Conservation (phyloP, 2,797 vertebrate genomes). For the Melanotaenia maccullochi region DNA sequence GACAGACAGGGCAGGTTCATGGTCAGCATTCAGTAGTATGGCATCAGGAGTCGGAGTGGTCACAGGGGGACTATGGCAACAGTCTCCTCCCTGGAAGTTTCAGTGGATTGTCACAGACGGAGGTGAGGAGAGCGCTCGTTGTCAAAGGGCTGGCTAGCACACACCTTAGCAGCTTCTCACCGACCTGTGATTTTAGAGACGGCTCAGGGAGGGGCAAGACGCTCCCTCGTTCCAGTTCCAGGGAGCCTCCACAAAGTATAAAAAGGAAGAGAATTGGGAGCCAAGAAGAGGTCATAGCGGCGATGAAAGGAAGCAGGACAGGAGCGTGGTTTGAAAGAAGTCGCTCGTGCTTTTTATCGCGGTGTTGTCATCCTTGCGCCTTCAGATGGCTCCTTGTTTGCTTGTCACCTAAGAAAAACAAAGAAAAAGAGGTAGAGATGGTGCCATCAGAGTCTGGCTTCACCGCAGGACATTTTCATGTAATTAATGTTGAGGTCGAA, state of each 20-base stretch:
- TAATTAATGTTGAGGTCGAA: constrained; percentile 75
- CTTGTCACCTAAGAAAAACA: constrained; percentile 72
- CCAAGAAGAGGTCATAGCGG: constrained; percentile 27
- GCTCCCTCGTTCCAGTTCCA: constrained; percentile 69
- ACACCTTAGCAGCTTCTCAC: constrained; percentile 28
- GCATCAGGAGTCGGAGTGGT: constrained; percentile 68
- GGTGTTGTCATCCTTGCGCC: constrained; percentile 47
- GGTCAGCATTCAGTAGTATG: constrained; percentile 87
- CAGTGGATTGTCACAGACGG: constrained; percentile 65
- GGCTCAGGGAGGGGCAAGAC: constrained; percentile 73
- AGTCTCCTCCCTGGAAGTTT: constrained; percentile 62
- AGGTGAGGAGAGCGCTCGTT: constrained; percentile 62
- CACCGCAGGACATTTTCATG: constrained; percentile 71
- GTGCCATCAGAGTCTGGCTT: constrained; percentile 47
- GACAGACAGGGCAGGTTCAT: constrained; percentile 71
- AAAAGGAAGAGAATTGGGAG: constrained; percentile 43
- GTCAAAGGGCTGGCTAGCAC: constrained; percentile 33
- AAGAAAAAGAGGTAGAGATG: constrained; percentile 16
- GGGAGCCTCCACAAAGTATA: constrained; percentile 49
- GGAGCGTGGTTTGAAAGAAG: constrained; percentile 48
- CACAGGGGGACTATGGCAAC: constrained; percentile 13
- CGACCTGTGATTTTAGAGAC: constrained; percentile 47
- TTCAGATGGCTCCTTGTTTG: constrained; percentile 55
- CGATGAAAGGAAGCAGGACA: constrained; percentile 32
- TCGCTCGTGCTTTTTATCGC: constrained; percentile 41